Conservation (phyloP, 2,113 vertebrate species). For the Mesembrinibis cayennensis region DNA sequence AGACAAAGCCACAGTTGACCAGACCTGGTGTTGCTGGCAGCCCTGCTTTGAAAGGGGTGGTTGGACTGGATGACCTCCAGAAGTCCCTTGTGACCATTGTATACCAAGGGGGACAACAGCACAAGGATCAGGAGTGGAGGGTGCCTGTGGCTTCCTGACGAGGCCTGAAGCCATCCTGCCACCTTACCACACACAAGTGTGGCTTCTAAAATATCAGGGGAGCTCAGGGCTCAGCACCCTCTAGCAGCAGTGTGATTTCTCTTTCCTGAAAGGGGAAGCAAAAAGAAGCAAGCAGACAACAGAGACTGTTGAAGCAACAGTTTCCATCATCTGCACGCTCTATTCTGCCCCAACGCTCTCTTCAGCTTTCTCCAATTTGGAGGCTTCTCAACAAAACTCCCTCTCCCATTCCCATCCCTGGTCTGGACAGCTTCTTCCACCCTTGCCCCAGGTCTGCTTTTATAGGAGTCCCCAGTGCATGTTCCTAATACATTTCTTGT, state of each 20-base stretch:
- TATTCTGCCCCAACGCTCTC: neutral
- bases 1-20: neutral
- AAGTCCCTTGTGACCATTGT: neutral
- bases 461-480: neutral
- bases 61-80: neutral
- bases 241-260: neutral
- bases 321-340: neutral
- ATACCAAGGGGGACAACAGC: neutral
- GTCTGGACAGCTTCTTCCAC: neutral
- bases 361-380: neutral
- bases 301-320: neutral
- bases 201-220: neutral
- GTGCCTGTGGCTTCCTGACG: neutral
- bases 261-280: neutral
- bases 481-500: neutral
- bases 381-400: neutral
- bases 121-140: neutral
- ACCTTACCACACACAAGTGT: neutral
- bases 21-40: neutral
- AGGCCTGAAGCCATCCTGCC: neutral
- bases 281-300: neutral
- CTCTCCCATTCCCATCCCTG: neutral
- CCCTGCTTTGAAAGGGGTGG: neutral
- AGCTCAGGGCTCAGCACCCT: neutral
- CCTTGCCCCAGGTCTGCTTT: accelerated